Evolutionary conservation across 2,113 vertebrate genomes (phyloP).

Genomic region (Motacilla alba): DNA sequence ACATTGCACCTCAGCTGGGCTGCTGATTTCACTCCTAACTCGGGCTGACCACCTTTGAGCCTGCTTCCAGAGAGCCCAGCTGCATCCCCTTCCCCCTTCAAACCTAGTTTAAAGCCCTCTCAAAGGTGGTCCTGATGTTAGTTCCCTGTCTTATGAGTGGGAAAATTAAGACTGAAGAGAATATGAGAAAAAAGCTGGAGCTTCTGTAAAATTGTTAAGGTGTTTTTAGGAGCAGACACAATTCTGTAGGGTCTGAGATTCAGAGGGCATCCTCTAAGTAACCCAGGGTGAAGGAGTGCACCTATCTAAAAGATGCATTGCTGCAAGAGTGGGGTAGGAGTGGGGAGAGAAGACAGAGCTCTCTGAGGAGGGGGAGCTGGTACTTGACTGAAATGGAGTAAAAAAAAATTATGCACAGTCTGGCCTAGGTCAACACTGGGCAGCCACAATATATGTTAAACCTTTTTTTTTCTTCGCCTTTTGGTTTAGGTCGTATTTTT

Average conservation of each 20-base stretch:
- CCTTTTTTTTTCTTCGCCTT: not conserved
- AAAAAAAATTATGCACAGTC: not conserved
- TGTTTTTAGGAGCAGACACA: not conserved
- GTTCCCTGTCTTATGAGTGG: not conserved
- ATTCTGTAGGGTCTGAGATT: not conserved
- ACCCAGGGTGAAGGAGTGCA: rapidly evolving
- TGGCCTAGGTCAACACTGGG: not conserved
- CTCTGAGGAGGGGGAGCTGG: not conserved
- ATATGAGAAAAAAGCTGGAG: not conserved
- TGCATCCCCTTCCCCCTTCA: not conserved
- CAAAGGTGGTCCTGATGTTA: not conserved
- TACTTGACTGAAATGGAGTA: not conserved
- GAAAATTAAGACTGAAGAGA: not conserved
- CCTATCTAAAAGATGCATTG: not conserved
- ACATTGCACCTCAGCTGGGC: not conserved
- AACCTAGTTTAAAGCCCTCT: not conserved
- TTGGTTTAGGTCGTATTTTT: not conserved
- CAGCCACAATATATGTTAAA: not conserved
- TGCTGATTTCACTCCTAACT: not conserved
- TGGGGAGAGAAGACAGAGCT: not conserved
- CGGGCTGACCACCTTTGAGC: not conserved
- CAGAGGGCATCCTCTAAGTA: not conserved
- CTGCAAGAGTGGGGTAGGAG: not conserved
- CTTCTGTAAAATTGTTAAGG: not conserved
- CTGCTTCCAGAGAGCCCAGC: not conserved